Evolutionary conservation across 1,140 invertebrate species (phyloP).

Genomic region (Drosophila setifemur): DNA sequence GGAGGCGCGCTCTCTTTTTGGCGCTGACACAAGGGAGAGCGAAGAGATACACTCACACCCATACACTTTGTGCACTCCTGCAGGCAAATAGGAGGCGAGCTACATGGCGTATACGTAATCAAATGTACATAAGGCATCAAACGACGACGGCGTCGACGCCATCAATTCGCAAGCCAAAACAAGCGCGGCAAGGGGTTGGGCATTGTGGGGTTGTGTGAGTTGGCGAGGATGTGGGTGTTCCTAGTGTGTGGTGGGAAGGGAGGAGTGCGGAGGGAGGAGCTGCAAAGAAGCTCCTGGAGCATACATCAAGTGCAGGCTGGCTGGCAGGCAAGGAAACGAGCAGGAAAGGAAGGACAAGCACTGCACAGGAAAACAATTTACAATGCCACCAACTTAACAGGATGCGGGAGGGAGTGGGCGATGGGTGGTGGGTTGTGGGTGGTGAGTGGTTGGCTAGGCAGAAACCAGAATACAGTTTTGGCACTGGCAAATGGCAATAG

Average conservation of each 20-base stretch:
- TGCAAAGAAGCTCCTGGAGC: constrained; percentile 19
- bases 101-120: constrained; percentile 64
- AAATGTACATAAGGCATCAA: constrained; percentile 63
- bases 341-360: constrained; percentile 50
- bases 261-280: neutral
- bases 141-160: constrained; percentile 42
- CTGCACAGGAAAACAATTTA: constrained; percentile 73
- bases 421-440: neutral
- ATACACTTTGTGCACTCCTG: constrained; percentile 40
- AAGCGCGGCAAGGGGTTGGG: too few relatives aligned
- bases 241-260: neutral
- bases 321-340: constrained; percentile 23
- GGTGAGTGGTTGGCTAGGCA: too few relatives aligned
- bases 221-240: neutral
- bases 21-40: constrained; percentile 17
- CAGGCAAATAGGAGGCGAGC: constrained; percentile 56
- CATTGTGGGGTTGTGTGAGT: neutral
- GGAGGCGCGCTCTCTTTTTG: constrained; percentile 52
- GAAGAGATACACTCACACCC: neutral
- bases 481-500: constrained; percentile 66
- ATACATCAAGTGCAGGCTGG: constrained; percentile 53
- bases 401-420: neutral
- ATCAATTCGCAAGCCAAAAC: constrained; percentile 56
- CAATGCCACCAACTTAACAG: constrained; percentile 67
- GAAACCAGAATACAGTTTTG: constrained; percentile 59